A percentile compares a stretch with the other conserved stretches of the same genome.
These are phyloP conservation scores for Furcifer pardalis DNA, from an alignment of 2,797 vertebrate genomes.

Conservation along the genomic window DNA sequence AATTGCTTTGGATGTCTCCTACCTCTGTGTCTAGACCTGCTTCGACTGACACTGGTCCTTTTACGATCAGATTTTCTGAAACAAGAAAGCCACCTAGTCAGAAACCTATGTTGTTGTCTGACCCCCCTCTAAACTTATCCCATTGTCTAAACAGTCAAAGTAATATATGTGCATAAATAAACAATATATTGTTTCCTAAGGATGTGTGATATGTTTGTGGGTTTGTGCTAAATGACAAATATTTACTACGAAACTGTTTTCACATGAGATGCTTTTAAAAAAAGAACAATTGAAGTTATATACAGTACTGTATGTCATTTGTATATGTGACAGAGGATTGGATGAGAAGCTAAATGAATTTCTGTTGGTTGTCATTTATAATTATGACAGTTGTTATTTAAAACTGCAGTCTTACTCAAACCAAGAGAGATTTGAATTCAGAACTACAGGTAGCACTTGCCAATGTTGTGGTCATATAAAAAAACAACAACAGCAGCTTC, in stretches of 20 bases:
- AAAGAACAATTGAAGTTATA: not conserved
- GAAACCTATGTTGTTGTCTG: not conserved
- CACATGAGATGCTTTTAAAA: not conserved
- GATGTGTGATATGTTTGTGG: not conserved
- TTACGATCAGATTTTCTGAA: constrained; percentile 11
- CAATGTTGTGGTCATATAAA: too few relatives aligned
- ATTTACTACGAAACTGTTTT: not conserved
- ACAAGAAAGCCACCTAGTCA: not conserved
- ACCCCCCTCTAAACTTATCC: not conserved
- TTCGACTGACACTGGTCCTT: not conserved
- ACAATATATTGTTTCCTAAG: too few relatives aligned
- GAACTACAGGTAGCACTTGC: too few relatives aligned
- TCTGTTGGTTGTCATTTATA: not conserved
- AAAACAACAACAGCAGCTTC: too few relatives aligned
- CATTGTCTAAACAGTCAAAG: not conserved
- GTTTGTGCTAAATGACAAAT: not conserved
- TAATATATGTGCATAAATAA: not conserved
- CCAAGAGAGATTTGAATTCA: not conserved
- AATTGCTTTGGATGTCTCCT: not conserved
- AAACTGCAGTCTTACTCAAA: not conserved
- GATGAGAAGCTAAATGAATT: not conserved
- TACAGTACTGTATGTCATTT: not conserved
- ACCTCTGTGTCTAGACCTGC: constrained; percentile 18
- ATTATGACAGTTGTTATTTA: not conserved
- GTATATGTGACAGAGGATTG: not conserved